Evolutionary conservation across 2,888 invertebrate genomes (phyloP).

Genomic region (Polia nebulosa): DNA sequence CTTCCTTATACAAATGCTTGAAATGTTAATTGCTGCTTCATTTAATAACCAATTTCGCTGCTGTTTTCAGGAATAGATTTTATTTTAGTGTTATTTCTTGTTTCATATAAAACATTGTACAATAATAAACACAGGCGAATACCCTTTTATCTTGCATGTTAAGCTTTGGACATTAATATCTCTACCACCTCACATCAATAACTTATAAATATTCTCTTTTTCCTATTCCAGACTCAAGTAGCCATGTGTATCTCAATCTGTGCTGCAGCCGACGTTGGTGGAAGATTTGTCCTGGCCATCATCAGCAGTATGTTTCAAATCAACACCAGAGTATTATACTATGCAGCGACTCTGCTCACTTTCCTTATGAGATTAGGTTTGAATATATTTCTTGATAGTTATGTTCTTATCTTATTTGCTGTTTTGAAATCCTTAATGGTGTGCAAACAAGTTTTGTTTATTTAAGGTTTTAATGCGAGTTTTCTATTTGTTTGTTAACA

Average conservation of each 20-base stretch:
- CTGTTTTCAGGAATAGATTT: no score
- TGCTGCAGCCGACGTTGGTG: slow-evolving; percentile 84
- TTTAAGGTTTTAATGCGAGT: slow-evolving; percentile 3
- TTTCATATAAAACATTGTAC: no score
- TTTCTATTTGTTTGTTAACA: background rate
- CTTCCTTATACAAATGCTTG: no score
- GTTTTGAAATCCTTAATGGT: slow-evolving; percentile 16
- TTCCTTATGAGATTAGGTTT: slow-evolving; percentile 80
- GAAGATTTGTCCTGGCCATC: slow-evolving; percentile 81
- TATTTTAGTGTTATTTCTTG: no score
- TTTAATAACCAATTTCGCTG: no score
- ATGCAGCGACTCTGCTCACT: slow-evolving; percentile 79
- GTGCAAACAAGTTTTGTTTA: slow-evolving; percentile 20
- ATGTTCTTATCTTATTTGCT: slow-evolving; percentile 30
- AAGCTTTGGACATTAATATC: no score
- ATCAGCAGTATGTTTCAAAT: slow-evolving; percentile 78
- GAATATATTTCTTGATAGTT: slow-evolving; percentile 11
- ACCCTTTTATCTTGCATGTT: no score
- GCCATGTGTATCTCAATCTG: slow-evolving; percentile 85
- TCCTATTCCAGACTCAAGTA: slow-evolving; percentile 80
- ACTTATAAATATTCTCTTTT: background rate
- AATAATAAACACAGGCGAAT: no score
- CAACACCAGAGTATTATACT: slow-evolving; percentile 83
- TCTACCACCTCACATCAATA: no score
- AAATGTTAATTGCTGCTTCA: no score